phyloP scores from a whole-genome alignment of 2,888 invertebrate genomes.

The Dolomedes plantarius region DNA sequence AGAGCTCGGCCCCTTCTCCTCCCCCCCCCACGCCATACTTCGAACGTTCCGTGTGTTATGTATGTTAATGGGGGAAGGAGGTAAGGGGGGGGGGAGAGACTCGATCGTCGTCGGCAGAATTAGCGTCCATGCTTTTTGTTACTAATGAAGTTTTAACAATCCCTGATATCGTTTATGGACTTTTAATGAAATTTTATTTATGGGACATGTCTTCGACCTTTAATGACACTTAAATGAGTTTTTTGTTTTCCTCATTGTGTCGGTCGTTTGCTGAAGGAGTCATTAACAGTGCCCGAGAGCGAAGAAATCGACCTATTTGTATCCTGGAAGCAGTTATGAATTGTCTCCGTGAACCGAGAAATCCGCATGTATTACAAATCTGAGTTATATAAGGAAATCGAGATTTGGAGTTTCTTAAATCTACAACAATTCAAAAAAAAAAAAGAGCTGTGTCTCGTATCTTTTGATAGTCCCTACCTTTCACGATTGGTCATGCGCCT shows the following conservation, averaged over 20 bases:
- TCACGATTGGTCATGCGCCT: too few species aligned
- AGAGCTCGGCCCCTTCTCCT: background rate
- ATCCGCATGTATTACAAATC: too few species aligned
- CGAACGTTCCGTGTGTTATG: background rate
- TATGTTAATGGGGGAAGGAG: background rate
- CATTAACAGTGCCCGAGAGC: background rate
- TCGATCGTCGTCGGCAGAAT: background rate
- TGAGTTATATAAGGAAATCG: too few species aligned
- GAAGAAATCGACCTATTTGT: too few species aligned
- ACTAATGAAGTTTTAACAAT: constrained; percentile 12
- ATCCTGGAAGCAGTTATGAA: too few species aligned
- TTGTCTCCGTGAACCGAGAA: too few species aligned
- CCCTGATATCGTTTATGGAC: background rate
- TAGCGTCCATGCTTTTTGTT: background rate
- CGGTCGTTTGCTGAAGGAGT: background rate
- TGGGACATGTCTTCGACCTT: background rate
- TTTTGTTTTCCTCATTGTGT: background rate
- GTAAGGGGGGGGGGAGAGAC: too few species aligned
- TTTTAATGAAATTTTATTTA: constrained; percentile 18
- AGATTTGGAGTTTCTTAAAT: too few species aligned
- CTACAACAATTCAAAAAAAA: too few species aligned
- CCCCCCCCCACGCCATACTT: too few species aligned
- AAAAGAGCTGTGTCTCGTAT: too few species aligned
- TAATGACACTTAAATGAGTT: constrained; percentile 5
- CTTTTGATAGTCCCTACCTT: too few species aligned